Percentiles rank a stretch among this genome's conserved stretches.
Conservation (phyloP, 1,140 invertebrate species). For the Neodiprion lecontei region DNA sequence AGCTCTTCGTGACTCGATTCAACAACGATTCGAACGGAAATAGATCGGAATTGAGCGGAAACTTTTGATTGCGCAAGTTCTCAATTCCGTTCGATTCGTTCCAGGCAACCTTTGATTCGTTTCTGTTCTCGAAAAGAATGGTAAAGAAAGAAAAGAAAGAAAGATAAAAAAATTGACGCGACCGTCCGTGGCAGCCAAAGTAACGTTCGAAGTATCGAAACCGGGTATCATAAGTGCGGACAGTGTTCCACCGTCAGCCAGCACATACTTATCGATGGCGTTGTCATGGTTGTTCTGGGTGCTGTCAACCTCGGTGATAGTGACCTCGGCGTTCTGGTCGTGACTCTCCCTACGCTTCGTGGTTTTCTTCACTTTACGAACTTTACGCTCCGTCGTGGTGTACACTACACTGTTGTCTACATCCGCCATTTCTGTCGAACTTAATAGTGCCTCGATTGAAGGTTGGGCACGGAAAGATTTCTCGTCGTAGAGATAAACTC, state of each 20-base stretch:
- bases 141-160: constrained; percentile 16
- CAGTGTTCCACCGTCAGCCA: constrained; percentile 55
- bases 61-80: neutral
- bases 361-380: constrained; percentile 88
- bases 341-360: constrained; percentile 79
- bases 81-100: neutral
- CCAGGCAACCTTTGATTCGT: neutral
- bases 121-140: too few relatives aligned
- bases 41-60: neutral
- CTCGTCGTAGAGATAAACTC: neutral
- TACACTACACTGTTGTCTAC: constrained; percentile 85
- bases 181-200: constrained; percentile 21
- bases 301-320: constrained; percentile 82
- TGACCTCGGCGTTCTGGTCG: constrained; percentile 74
- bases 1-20: too few relatives aligned
- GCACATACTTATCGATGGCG: constrained; percentile 82
- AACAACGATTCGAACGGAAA: neutral
- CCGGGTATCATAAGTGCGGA: constrained; percentile 43
- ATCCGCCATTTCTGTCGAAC: constrained; percentile 74
- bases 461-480: neutral
- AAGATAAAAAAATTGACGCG: constrained; percentile 11
- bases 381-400: constrained; percentile 83
- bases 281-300: constrained; percentile 69
- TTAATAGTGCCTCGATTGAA: neutral
- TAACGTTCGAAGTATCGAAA: neutral